Evolutionary conservation across 2,888 invertebrate genomes (phyloP).

Genomic region (Agrotis segetum): DNA sequence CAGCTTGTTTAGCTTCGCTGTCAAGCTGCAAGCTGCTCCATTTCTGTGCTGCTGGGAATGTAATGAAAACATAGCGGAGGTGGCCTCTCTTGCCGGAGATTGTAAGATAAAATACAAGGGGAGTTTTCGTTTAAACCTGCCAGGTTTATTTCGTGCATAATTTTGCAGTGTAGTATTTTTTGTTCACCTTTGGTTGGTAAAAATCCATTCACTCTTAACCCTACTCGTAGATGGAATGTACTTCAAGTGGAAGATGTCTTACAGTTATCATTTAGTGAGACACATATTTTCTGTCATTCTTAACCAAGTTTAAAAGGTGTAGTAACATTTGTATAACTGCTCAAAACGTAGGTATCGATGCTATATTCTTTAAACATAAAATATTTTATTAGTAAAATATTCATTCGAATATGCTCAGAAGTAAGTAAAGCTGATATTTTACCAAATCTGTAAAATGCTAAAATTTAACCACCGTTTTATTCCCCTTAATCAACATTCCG

Average conservation of each 20-base stretch:
- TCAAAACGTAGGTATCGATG: background rate
- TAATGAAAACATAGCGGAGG: constrained; percentile 23
- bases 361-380: too few species aligned
- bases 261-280: background rate
- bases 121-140: constrained; percentile 10
- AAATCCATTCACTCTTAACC: background rate
- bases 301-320: background rate
- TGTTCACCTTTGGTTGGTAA: background rate
- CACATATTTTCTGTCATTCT: background rate
- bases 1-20: constrained; percentile 5
- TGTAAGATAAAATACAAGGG: constrained; percentile 5
- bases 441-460: constrained; percentile 4
- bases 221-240: background rate
- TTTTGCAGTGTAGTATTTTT: background rate
- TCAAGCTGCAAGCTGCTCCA: constrained; percentile 18
- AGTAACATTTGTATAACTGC: background rate
- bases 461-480: constrained; percentile 19
- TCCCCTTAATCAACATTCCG: constrained; percentile 49
- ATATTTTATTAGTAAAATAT: background rate
- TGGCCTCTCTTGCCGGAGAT: constrained; percentile 6
- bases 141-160: constrained; percentile 7
- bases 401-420: background rate
- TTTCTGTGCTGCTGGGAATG: constrained; percentile 4
- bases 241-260: background rate
- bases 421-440: constrained; percentile 25